A percentile compares a stretch with the other conserved stretches of the same genome.
These are phyloP conservation scores for Brachionus koreanus DNA, from an alignment of 1,140 invertebrate genomes.

Conservation along the genomic window DNA sequence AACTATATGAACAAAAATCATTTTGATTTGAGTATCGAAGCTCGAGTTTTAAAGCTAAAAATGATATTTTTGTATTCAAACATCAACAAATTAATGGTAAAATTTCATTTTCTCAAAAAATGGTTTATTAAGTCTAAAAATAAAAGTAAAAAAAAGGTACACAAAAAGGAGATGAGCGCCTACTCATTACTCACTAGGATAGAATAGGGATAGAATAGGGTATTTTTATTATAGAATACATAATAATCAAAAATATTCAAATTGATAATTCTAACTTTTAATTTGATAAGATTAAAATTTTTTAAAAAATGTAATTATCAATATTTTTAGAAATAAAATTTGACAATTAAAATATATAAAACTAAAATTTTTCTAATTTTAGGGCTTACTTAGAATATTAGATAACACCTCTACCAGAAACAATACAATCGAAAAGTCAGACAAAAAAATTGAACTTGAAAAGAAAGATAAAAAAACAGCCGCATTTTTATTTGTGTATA, in stretches of 20 bases:
- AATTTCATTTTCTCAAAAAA: not conserved
- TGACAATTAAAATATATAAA: no score
- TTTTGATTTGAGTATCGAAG: conserved; percentile 25
- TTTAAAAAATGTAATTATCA: not conserved
- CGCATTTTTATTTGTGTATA: not conserved
- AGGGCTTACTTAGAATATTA: not conserved
- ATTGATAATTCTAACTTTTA: no score
- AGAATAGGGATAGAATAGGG: no score
- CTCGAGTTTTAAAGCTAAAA: not conserved
- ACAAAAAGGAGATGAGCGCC: no score
- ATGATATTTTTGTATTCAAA: not conserved
- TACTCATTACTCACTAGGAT: no score
- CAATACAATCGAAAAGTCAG: not conserved
- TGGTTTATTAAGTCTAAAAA: no score
- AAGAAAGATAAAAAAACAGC: not conserved
- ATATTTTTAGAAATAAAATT: not conserved
- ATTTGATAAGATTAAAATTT: not conserved
- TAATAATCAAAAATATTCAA: no score
- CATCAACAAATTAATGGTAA: conserved; percentile 11
- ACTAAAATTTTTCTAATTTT: not conserved
- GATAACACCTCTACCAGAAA: not conserved
- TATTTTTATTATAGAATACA: no score
- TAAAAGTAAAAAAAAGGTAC: no score
- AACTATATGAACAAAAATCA: conserved; percentile 18
- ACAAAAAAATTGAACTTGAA: not conserved